Evolutionary conservation across 2,797 vertebrate genomes (phyloP).

Genomic region (Smutsia temminckii): DNA sequence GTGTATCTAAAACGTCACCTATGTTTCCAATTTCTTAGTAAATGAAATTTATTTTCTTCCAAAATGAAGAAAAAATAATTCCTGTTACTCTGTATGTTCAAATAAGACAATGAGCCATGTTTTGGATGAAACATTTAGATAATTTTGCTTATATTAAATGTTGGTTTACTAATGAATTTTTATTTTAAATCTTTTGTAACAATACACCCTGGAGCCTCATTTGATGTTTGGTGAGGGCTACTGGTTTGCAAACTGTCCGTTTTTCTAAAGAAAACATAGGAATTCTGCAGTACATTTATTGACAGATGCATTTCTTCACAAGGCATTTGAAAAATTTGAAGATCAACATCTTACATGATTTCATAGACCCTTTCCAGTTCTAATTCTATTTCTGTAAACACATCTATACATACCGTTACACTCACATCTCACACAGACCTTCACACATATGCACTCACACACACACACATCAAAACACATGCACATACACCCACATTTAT

Average conservation of each 20-base stretch:
- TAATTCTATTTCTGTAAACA: neutral
- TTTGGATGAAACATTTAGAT: neutral
- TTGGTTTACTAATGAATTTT: neutral
- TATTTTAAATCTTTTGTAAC: neutral
- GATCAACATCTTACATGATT: neutral
- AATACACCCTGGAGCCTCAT: neutral
- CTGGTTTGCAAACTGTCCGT: neutral
- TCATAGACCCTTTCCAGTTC: neutral
- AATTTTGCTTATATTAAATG: neutral
- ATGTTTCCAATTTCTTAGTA: neutral
- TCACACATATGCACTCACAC: neutral
- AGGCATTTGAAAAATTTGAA: neutral
- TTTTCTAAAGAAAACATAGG: neutral
- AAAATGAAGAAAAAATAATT: neutral
- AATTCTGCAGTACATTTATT: neutral
- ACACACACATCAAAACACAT: neutral
- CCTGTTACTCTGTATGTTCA: neutral
- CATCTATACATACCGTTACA: rapidly evolving
- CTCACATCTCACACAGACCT: neutral
- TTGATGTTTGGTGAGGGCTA: neutral
- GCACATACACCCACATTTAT: neutral
- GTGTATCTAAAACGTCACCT: neutral
- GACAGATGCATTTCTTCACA: neutral
- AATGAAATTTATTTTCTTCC: neutral
- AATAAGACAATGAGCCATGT: neutral